Evolutionary conservation across 2,113 vertebrate genomes (phyloP).

Genomic region (Nesogale talazaci): DNA sequence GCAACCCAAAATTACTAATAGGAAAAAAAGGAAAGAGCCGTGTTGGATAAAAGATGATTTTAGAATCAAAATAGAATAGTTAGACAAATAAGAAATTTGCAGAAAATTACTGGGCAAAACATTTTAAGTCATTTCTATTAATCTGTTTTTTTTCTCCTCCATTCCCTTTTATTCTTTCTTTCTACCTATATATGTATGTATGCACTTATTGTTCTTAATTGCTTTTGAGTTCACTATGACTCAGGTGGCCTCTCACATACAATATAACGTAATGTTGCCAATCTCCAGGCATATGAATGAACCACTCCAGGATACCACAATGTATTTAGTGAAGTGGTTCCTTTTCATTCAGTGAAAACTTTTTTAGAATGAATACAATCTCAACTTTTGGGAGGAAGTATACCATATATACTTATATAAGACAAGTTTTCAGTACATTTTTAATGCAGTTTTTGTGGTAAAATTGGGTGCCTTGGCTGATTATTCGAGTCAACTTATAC

Average conservation of each 20-base stretch:
- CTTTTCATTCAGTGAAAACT: conserved; percentile 38
- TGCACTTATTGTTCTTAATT: too few species aligned
- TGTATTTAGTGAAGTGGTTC: neutral
- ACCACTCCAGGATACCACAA: neutral
- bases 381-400: neutral
- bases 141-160: neutral
- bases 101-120: neutral
- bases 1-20: conserved; percentile 25
- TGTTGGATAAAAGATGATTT: neutral
- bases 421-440: too few species aligned
- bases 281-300: neutral
- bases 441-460: too few species aligned
- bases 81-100: conserved; percentile 17
- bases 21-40: conserved; percentile 12
- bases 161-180: neutral
- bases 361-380: neutral
- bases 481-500: too few species aligned
- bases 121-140: conserved; percentile 47
- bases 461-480: too few species aligned
- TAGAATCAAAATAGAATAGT: conserved; percentile 9
- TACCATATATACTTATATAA: too few species aligned
- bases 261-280: too few species aligned
- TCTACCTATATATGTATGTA: neutral
- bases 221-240: too few species aligned
- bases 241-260: too few species aligned